Percentiles rank a stretch among this genome's conserved stretches.
Conservation (phyloP, 2,113 vertebrate genomes). For the Setophaga kirtlandii region DNA sequence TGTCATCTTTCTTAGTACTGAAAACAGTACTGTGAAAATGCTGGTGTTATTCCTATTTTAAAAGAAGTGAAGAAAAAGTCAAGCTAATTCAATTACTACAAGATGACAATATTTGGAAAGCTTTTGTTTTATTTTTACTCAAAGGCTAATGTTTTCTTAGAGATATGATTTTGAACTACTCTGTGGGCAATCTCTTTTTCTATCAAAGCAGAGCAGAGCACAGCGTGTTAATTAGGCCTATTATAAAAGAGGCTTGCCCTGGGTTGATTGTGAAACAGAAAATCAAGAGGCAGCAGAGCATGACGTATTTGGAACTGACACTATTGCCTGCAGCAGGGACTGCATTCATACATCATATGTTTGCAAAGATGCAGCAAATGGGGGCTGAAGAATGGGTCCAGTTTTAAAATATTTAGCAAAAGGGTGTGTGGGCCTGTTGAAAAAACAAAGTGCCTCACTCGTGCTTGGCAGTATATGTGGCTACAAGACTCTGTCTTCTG, state of each 20-base stretch:
- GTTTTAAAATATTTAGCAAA: constrained; percentile 6
- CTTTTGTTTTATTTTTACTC: neutral
- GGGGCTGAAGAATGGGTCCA: neutral
- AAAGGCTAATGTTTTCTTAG: neutral
- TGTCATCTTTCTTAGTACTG: neutral
- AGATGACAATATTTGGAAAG: neutral
- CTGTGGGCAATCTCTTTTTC: neutral
- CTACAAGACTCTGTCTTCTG: neutral
- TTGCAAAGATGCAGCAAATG: constrained; percentile 28
- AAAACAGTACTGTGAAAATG: neutral
- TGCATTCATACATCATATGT: constrained; percentile 63
- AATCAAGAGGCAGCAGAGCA: constrained; percentile 62
- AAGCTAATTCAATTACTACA: neutral
- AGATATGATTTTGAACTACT: neutral
- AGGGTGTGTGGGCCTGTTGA: neutral
- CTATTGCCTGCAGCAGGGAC: constrained; percentile 44
- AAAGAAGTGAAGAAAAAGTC: neutral
- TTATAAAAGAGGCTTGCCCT: constrained; percentile 58
- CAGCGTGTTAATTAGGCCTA: constrained; percentile 60
- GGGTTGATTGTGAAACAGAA: constrained; percentile 57
- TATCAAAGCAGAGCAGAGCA: neutral
- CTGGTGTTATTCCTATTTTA: neutral
- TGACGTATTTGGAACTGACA: constrained; percentile 65
- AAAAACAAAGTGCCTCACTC: neutral
- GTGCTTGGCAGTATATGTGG: neutral